These are phyloP conservation scores for Varanus salvator DNA, from an alignment of 2,113 vertebrate genomes.

Conservation along the genomic window DNA sequence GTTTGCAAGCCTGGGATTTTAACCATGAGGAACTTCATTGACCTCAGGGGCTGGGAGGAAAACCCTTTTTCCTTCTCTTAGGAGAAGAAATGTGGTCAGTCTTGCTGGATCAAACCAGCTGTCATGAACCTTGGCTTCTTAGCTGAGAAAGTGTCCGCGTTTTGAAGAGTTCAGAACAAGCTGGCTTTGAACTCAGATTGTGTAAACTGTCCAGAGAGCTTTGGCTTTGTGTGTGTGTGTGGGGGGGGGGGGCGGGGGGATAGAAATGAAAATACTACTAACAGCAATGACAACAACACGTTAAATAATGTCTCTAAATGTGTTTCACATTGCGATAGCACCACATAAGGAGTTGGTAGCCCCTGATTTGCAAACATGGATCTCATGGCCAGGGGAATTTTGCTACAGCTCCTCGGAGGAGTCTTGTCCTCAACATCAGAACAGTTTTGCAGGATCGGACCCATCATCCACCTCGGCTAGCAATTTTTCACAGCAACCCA, in stretches of 20 bases:
- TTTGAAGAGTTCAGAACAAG: conserved; percentile 25
- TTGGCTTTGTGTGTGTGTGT: too few relatives aligned
- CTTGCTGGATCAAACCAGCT: too few relatives aligned
- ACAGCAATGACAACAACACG: too few relatives aligned
- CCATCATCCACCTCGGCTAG: neutral
- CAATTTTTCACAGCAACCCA: neutral
- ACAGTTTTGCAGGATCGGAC: too few relatives aligned
- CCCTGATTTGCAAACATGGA: neutral
- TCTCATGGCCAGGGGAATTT: neutral
- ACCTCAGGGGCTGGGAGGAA: neutral
- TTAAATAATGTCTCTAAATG: too few relatives aligned
- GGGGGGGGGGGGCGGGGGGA: too few relatives aligned
- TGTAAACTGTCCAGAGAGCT: too few relatives aligned
- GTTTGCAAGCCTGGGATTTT: neutral
- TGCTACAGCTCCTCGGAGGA: too few relatives aligned
- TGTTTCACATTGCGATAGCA: neutral
- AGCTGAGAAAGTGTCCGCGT: neutral
- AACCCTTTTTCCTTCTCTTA: too few relatives aligned
- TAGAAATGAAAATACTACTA: too few relatives aligned
- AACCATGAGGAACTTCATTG: neutral
- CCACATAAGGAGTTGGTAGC: neutral
- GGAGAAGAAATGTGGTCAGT: too few relatives aligned
- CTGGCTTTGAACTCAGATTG: neutral
- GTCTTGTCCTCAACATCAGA: too few relatives aligned
- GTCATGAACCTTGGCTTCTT: neutral